phyloP scores from a whole-genome alignment of 1,140 invertebrate species.

The Geopemphigus sp. region DNA sequence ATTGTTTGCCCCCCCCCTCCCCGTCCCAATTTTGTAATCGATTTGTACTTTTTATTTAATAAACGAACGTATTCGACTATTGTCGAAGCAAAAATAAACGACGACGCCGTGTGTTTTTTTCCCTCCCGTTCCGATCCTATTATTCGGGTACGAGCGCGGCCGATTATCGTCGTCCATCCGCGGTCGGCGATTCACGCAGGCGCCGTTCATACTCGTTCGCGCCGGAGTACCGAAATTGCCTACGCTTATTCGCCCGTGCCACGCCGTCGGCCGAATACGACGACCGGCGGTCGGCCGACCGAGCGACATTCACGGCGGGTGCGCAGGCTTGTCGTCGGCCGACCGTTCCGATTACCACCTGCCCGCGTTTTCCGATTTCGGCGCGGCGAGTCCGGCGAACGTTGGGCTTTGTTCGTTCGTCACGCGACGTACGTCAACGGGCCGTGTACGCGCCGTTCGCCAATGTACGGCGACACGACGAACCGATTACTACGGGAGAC shows the following conservation, averaged over 20 bases:
- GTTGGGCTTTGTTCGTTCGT: slow-evolving; percentile 14
- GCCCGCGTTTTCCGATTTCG: too few relatives aligned
- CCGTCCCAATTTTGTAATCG: not conserved
- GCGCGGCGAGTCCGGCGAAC: too few relatives aligned
- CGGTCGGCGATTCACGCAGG: too few relatives aligned
- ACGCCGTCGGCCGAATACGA: too few relatives aligned
- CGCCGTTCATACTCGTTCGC: not conserved
- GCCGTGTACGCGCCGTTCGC: not conserved
- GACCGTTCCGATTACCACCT: too few relatives aligned
- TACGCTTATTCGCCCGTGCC: too few relatives aligned
- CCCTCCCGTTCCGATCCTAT: too few relatives aligned
- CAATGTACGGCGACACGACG: not conserved
- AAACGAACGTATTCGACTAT: slow-evolving; percentile 30
- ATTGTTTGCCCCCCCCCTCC: not conserved
- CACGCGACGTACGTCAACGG: not conserved
- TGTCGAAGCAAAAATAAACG: slow-evolving; percentile 22
- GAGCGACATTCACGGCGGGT: too few relatives aligned
- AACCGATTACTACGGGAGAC: slow-evolving; percentile 1
- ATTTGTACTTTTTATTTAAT: slow-evolving; percentile 33
- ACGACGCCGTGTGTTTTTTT: slow-evolving; percentile 19
- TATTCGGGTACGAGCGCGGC: too few relatives aligned
- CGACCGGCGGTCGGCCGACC: too few relatives aligned
- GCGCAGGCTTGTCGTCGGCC: too few relatives aligned
- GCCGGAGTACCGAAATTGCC: slow-evolving; percentile 20
- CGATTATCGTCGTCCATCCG: too few relatives aligned